phyloP scores from a whole-genome alignment of 2,888 invertebrate species.

The Nesidiocoris tenuis region DNA sequence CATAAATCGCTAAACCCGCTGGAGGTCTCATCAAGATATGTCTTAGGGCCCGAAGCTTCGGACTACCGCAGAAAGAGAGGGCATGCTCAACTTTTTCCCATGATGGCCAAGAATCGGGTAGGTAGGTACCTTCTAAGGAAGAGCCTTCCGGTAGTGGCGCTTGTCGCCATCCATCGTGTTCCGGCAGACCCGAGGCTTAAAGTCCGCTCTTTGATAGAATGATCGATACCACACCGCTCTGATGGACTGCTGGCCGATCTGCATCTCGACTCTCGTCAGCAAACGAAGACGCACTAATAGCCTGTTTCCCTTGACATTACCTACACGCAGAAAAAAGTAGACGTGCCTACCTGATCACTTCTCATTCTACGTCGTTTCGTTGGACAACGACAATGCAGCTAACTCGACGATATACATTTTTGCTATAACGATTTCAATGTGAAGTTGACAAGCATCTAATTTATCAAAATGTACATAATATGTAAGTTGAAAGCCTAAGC shows the following conservation, averaged over 20 bases:
- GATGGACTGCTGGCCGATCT: neutral
- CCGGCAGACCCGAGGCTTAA: neutral
- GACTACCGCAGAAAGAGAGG: neutral
- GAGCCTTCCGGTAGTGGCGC: neutral
- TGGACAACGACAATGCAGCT: too few species aligned
- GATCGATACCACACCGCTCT: neutral
- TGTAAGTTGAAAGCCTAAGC: too few species aligned
- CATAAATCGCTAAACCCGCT: slow-evolving; percentile 19
- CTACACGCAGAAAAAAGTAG: too few species aligned
- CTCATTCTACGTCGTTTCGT: too few species aligned
- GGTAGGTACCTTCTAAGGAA: too few species aligned
- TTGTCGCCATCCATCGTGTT: neutral
- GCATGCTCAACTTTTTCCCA: neutral
- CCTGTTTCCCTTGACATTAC: neutral
- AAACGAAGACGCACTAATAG: neutral
- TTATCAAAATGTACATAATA: too few species aligned
- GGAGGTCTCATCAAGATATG: slow-evolving; percentile 40
- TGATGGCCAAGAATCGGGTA: neutral
- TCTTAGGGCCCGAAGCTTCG: neutral
- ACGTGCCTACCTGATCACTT: too few species aligned
- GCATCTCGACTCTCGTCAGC: neutral
- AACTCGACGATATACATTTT: too few species aligned
- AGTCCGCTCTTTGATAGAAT: neutral
- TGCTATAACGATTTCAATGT: too few species aligned
- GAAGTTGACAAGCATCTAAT: too few species aligned